Percentiles rank a stretch among this genome's conserved stretches.
phyloP scores from a whole-genome alignment of 2,113 vertebrate genomes.

The Ciconia stormi region DNA sequence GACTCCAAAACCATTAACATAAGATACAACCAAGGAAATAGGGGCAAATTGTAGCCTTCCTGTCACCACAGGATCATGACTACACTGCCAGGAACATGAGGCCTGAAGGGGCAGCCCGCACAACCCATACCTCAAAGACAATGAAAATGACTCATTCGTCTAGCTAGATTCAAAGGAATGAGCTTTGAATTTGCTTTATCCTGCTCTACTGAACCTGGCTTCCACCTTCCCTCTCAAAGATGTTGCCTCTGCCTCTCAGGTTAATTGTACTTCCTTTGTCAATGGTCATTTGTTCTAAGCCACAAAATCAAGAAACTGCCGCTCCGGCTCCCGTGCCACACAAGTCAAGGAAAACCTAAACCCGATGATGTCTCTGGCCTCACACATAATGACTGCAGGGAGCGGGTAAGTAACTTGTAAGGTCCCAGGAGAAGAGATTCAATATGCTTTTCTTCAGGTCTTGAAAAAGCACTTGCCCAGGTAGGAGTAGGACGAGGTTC shows the following conservation, averaged over 20 bases:
- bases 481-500: not conserved
- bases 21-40: not conserved
- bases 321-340: not conserved
- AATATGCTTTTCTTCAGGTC: not conserved
- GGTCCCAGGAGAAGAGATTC: not conserved
- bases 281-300: not conserved
- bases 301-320: not conserved
- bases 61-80: not conserved
- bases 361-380: fast-evolving
- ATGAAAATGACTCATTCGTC: not conserved
- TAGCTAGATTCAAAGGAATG: not conserved
- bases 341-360: not conserved
- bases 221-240: not conserved
- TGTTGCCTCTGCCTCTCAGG: not conserved
- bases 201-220: not conserved
- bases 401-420: not conserved
- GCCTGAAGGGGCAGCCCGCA: not conserved
- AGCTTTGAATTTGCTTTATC: not conserved
- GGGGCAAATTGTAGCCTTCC: not conserved
- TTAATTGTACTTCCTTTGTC: not conserved
- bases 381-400: not conserved
- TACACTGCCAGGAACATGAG: not conserved
- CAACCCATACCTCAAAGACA: not conserved
- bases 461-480: not conserved
- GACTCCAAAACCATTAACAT: not conserved